Evolutionary conservation across 2,797 vertebrate species (phyloP).

Genomic region (Pipistrellus kuhlii): DNA sequence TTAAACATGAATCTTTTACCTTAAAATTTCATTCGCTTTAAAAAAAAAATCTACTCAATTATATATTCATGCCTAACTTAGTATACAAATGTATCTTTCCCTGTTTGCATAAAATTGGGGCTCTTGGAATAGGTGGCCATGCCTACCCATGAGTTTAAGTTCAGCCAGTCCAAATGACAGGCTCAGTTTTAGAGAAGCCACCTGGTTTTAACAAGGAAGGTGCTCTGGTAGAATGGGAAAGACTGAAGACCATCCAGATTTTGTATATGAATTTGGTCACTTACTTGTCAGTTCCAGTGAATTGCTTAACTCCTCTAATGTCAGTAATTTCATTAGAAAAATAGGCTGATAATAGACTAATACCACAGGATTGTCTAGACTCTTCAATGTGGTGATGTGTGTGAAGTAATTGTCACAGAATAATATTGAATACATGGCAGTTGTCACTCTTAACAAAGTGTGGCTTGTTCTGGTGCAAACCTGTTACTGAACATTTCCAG

Average conservation of each 20-base stretch:
- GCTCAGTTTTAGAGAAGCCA: not conserved
- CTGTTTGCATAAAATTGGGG: not conserved
- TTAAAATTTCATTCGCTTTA: constrained; percentile 1
- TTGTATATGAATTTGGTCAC: not conserved
- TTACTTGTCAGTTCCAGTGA: not conserved
- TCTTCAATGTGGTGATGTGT: not conserved
- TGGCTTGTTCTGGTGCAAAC: not conserved
- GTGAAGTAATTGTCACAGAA: not conserved
- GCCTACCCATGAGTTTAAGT: not conserved
- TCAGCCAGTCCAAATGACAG: not conserved
- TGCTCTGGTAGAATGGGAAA: not conserved
- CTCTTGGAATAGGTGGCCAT: not conserved
- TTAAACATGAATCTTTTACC: not conserved
- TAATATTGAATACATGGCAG: not conserved
- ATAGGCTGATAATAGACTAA: not conserved
- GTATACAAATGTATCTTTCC: not conserved
- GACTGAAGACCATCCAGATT: not conserved
- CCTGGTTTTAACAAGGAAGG: not conserved
- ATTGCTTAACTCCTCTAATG: not conserved
- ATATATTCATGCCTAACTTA: not conserved
- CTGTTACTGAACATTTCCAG: not conserved
- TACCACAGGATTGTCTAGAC: not conserved
- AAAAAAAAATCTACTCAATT: not conserved
- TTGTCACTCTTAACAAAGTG: not conserved
- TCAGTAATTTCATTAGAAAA: not conserved